Conservation (phyloP, 2,888 invertebrate genomes). For the Coecobrya sp. region DNA sequence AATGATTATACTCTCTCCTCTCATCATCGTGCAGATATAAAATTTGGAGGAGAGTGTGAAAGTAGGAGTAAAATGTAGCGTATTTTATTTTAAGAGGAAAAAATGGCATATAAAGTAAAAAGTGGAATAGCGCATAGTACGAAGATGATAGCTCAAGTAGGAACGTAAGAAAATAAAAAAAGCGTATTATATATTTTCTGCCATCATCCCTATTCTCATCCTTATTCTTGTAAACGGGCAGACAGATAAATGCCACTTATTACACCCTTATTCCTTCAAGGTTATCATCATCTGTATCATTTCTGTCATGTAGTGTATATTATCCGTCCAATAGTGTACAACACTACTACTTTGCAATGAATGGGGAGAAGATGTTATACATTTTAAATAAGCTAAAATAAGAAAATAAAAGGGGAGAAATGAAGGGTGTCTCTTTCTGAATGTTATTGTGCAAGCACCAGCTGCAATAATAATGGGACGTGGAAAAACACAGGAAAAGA, state of each 20-base stretch:
- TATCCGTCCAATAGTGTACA: background rate
- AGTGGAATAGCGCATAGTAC: conserved; percentile 36
- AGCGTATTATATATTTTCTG: background rate
- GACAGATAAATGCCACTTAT: conserved; percentile 55
- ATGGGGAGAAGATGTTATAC: conserved; percentile 52
- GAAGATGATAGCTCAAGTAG: background rate
- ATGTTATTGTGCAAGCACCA: conserved; percentile 43
- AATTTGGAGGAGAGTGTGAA: background rate
- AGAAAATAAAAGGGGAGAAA: conserved; percentile 49
- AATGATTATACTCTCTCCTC: conserved; percentile 31
- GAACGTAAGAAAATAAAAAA: background rate
- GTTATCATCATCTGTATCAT: conserved; percentile 7
- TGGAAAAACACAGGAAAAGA: background rate
- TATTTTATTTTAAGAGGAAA: conserved; percentile 26
- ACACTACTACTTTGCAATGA: background rate
- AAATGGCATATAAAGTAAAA: conserved; percentile 44
- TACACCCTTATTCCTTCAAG: conserved; percentile 47
- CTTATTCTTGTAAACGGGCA: background rate
- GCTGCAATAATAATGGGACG: conserved; percentile 38
- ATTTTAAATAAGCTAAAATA: conserved; percentile 49
- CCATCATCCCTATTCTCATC: background rate
- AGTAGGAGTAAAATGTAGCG: conserved; percentile 30
- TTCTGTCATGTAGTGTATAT: background rate
- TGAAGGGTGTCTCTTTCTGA: conserved; percentile 9
- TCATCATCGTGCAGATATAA: conserved; percentile 4